These are phyloP conservation scores for Eubasilissa regina DNA, from an alignment of 1,140 invertebrate genomes.

Conservation along the genomic window DNA sequence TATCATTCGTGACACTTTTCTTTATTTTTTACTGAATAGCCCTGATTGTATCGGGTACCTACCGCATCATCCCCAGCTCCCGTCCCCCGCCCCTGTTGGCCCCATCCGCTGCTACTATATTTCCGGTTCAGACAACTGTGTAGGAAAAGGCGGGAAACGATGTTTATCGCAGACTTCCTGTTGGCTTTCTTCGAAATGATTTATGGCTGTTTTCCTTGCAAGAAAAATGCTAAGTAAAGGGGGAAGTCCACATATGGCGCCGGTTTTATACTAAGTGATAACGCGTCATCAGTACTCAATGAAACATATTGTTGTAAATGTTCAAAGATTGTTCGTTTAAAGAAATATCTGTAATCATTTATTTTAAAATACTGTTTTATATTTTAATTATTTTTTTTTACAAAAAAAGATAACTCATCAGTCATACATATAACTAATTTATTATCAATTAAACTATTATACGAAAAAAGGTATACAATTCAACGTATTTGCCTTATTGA, in stretches of 20 bases:
- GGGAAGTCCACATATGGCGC: slow-evolving; percentile 41
- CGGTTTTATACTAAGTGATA: slow-evolving; percentile 33
- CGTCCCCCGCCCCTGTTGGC: not conserved
- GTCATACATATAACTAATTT: too few relatives aligned
- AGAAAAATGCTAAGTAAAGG: slow-evolving; percentile 50
- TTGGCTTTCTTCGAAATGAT: slow-evolving; percentile 54
- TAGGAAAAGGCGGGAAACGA: slow-evolving; percentile 51
- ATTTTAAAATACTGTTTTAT: too few relatives aligned
- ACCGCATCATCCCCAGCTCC: not conserved
- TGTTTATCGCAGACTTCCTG: slow-evolving; percentile 56
- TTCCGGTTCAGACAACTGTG: slow-evolving; percentile 42
- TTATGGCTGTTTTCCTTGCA: slow-evolving; percentile 45
- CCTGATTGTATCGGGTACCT: slow-evolving; percentile 5
- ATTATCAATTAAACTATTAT: too few relatives aligned
- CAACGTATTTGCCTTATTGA: too few relatives aligned
- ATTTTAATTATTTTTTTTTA: not conserved
- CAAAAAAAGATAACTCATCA: too few relatives aligned
- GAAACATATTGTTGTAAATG: not conserved
- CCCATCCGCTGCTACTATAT: slow-evolving; percentile 24
- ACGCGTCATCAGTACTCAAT: slow-evolving; percentile 21
- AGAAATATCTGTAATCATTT: too few relatives aligned
- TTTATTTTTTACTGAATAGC: not conserved
- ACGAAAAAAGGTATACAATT: too few relatives aligned
- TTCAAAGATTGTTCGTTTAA: too few relatives aligned
- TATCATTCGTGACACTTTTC: too few relatives aligned